Conservation (phyloP, 2,797 vertebrate genomes). For the Lacerta bilineata region DNA sequence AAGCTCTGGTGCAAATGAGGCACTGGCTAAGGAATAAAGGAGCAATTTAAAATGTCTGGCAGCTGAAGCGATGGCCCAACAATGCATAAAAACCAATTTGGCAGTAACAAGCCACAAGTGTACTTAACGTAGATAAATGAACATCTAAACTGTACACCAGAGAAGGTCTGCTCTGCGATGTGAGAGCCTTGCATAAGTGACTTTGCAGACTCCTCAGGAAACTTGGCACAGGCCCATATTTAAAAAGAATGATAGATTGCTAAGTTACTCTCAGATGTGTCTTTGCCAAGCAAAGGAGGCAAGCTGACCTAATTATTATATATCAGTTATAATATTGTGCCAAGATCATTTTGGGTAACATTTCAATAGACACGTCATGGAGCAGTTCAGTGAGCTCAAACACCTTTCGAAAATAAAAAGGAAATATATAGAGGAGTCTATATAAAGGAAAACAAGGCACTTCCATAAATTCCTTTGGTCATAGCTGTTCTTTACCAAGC, state of each 20-base stretch:
- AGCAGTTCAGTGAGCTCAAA: not conserved
- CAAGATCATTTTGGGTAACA: constrained; percentile 6
- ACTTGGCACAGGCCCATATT: not conserved
- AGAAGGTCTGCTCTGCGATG: constrained; percentile 10
- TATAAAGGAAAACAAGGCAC: not conserved
- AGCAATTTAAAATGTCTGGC: not conserved
- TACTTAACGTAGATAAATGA: constrained; percentile 29
- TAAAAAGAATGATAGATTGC: constrained; percentile 21
- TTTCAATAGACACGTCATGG: constrained; percentile 3
- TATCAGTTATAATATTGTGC: constrained; percentile 2
- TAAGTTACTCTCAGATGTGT: not conserved
- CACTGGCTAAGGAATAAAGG: not conserved
- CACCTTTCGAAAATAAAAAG: constrained; percentile 5
- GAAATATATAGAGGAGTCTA: not conserved
- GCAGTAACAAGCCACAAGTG: constrained; percentile 15
- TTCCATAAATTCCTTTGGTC: not conserved
- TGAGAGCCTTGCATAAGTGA: constrained; percentile 14
- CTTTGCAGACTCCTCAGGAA: constrained; percentile 28
- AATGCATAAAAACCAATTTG: constrained; percentile 36
- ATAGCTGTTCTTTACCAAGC: not conserved
- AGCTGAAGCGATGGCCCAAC: not conserved
- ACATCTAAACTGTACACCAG: constrained; percentile 14
- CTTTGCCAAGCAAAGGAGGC: constrained; percentile 18
- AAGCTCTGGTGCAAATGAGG: not conserved
- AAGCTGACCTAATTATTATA: constrained; percentile 36